These are phyloP conservation scores for Pimpla rufipes DNA, from an alignment of 2,888 invertebrate genomes.

Conservation along the genomic window DNA sequence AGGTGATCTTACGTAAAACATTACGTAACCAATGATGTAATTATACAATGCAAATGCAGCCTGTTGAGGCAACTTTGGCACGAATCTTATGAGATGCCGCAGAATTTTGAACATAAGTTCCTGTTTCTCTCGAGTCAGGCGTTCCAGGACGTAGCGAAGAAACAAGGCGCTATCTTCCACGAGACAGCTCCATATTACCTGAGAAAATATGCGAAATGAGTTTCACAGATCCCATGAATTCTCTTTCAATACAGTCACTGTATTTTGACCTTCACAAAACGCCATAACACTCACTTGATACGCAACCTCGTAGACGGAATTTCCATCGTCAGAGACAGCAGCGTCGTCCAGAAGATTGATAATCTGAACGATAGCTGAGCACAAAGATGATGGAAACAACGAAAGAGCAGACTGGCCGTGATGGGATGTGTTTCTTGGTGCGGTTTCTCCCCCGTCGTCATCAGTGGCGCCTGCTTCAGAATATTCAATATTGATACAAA, in stretches of 20 bases:
- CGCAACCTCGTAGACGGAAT: constrained; percentile 98
- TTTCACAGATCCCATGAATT: neutral
- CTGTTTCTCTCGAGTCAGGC: constrained; percentile 96
- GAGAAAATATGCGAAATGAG: neutral
- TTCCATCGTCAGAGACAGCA: constrained; percentile 97
- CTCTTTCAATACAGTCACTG: too few relatives aligned
- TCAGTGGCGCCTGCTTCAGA: constrained; percentile 84
- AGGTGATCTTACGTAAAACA: constrained; percentile 99
- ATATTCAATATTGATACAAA: neutral
- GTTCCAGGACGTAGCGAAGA: constrained; percentile 97
- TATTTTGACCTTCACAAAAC: neutral
- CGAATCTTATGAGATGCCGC: constrained; percentile 96
- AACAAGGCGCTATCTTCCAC: constrained; percentile 99
- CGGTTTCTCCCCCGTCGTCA: constrained; percentile 88
- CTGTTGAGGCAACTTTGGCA: constrained; percentile 97
- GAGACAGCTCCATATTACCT: constrained; percentile 98
- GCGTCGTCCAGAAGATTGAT: constrained; percentile 98
- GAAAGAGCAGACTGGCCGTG: constrained; percentile 97
- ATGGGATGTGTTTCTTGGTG: constrained; percentile 90
- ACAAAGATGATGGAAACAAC: constrained; percentile 98
- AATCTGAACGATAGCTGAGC: constrained; percentile 98
- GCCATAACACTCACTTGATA: constrained; percentile 90
- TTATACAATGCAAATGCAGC: constrained; percentile 99
- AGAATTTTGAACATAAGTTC: constrained; percentile 97
- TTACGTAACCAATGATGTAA: constrained; percentile 99